Base-by-base conservation (phyloP, 1,140 invertebrate species). In the Orussus abietinus region DNA sequence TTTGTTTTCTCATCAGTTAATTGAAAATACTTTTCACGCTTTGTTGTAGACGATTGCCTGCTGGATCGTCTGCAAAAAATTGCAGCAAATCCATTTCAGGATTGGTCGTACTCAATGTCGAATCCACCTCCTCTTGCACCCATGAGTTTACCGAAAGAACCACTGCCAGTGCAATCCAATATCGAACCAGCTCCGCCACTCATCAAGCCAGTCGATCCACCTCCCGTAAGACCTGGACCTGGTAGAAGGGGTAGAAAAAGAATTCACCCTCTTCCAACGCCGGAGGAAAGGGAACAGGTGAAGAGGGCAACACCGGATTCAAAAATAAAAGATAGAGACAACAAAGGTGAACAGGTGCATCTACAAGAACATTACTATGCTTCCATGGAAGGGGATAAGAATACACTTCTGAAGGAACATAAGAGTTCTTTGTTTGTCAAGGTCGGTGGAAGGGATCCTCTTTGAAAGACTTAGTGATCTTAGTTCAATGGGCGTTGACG, bases 71-170 rank as follows among this genome's bases (percentile, higher is more conserved):
- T 84, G 7, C 69, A 77, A 37, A 79, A 81, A 62, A 83, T 90
- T 20, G 78, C 85, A 0, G 72, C 79, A 0, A 88, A 90, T 75
- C 88, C 88, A 0, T 90, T 90, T 55, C 81, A 82, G 49, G 80
- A 86, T 59, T 91, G 88, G 86, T 79, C 78, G 15, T 82, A 84
- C 48, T 64, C 78, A 4, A 75, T 51, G 11, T 6, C 7, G 2
- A 32, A 6, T 41, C 28, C 32, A 4, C 43, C 32, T 33, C 35
- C 42, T 9, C 20, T 51, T n/a, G 35, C 29, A 4, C 59, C 58
- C 5, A 34, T 55, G 20, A 30, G 50, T 4, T 30, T 45, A 3
- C 34, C 53, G 4, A 55, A 51, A 20, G 57, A 64, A 29, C 38
- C 37, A 25, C 15, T 15, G 38, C 41, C 18, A 42, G 41, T 9